phyloP scores from a whole-genome alignment of 2,797 vertebrate genomes.

The Bradypus variegatus region DNA sequence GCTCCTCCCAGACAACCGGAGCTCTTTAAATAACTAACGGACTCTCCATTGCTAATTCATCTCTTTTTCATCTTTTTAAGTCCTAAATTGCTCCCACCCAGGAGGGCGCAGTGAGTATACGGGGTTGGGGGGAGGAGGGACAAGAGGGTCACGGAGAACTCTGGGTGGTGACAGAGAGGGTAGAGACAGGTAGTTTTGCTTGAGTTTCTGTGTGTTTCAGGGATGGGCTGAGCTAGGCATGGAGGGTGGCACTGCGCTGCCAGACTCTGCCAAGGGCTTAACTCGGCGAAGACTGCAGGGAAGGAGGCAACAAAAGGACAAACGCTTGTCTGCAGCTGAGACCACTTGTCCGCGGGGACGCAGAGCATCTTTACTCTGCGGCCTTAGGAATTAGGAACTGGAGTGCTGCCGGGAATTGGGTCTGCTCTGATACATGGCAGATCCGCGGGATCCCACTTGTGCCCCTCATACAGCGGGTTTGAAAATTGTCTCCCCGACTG shows the following conservation, averaged over 20 bases:
- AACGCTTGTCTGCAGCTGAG: neutral
- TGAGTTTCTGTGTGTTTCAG: neutral
- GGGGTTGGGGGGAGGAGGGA: neutral
- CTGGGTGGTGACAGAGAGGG: neutral
- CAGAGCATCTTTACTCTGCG: neutral
- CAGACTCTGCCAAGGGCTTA: neutral
- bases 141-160: neutral
- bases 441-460: neutral
- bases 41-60: neutral
- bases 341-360: neutral
- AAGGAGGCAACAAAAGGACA: neutral
- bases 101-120: neutral
- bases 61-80: neutral
- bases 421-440: no score
- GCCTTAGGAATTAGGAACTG: neutral
- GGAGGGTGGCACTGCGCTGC: neutral
- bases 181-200: neutral
- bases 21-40: conserved; percentile 51
- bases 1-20: no score
- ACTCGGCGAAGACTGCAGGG: neutral
- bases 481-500: neutral
- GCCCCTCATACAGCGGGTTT: neutral
- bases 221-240: neutral
- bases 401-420: neutral
- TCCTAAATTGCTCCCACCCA: neutral